Evolutionary conservation across 1,140 invertebrate species (phyloP), one percentile per base, ranked within the genome.

Genomic region (Dinothrombium tinctorium): DNA sequence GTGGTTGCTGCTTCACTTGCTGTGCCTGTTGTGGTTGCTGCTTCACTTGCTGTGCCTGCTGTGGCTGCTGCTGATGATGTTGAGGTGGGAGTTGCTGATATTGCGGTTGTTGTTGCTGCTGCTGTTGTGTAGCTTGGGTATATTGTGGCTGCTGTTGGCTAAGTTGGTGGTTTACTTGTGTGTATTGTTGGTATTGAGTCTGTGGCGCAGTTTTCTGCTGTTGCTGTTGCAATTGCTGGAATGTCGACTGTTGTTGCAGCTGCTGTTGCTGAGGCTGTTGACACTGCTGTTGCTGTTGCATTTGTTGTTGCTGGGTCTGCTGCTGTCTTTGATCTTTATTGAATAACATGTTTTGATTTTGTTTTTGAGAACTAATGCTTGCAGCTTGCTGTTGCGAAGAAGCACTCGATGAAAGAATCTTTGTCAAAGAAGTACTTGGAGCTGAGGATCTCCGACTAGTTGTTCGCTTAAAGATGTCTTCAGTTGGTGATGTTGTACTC

Each of bases 401-500:
- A n/a, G n/a, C n/a, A n/a, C n/a, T n/a, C n/a, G n/a, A n/a, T n/a
- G n/a, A n/a, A n/a, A n/a, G n/a, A n/a, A n/a, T n/a, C n/a, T n/a
- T n/a, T n/a, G n/a, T n/a, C n/a, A n/a, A n/a, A n/a, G n/a, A n/a
- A n/a, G n/a, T n/a, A n/a, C n/a, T n/a, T n/a, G n/a, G n/a, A n/a
- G n/a, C n/a, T n/a, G n/a, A n/a, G n/a, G n/a, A n/a, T n/a, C n/a
- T n/a, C 5, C 5, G 7, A 7, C 7, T 14, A 7, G 32, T 15
- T 33, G 32, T 6, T 7, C 7, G 14, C n/a, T 33, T 7, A 20
- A 14, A 17, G 38, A 42, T n/a, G 32, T 40, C 43, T 40, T 50
- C 43, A 36, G 32, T 37, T 11, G 37, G 33, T 25, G 40, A 44
- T 24, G 31, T 6, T 31, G 40, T 21, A 6, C 43, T 39, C 40